Percentiles rank a stretch among this genome's conserved stretches.
Conservation (phyloP, 2,797 vertebrate species). For the Lithobates pipiens region DNA sequence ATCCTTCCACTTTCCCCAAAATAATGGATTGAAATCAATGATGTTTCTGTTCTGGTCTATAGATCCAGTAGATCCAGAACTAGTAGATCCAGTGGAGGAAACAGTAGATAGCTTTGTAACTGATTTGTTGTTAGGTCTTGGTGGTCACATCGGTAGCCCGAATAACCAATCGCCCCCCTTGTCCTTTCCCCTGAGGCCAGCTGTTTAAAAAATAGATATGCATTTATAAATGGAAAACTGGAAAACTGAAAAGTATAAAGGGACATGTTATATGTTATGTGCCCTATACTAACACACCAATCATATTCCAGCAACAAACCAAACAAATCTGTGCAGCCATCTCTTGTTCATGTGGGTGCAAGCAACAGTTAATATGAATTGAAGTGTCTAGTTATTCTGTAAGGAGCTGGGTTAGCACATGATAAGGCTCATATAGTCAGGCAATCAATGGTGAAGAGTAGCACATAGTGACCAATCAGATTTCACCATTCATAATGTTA, state of each 20-base stretch:
- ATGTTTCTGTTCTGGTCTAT: not conserved
- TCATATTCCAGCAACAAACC: not conserved
- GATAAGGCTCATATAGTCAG: not conserved
- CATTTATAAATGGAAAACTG: too few relatives aligned
- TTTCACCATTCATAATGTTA: not conserved
- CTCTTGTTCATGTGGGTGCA: not conserved
- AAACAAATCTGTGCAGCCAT: not conserved
- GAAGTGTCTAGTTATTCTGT: not conserved
- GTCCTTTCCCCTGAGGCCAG: too few relatives aligned
- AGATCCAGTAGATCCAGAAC: too few relatives aligned
- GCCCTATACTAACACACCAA: not conserved
- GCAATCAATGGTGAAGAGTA: not conserved
- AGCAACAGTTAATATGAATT: not conserved
- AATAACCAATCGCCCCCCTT: too few relatives aligned
- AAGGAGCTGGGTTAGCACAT: not conserved
- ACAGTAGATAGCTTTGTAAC: not conserved
- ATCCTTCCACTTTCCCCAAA: slow-evolving; percentile 3
- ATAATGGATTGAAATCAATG: not conserved
- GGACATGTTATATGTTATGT: not conserved
- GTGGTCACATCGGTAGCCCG: too few relatives aligned
- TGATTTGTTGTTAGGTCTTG: not conserved
- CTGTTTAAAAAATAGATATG: too few relatives aligned
- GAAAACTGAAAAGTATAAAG: not conserved
- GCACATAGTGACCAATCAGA: not conserved
- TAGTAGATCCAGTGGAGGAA: not conserved